A percentile compares a stretch with the other conserved stretches of the same genome.
phyloP scores from a whole-genome alignment of 2,888 invertebrate species.

The Drosophila lutescens region DNA sequence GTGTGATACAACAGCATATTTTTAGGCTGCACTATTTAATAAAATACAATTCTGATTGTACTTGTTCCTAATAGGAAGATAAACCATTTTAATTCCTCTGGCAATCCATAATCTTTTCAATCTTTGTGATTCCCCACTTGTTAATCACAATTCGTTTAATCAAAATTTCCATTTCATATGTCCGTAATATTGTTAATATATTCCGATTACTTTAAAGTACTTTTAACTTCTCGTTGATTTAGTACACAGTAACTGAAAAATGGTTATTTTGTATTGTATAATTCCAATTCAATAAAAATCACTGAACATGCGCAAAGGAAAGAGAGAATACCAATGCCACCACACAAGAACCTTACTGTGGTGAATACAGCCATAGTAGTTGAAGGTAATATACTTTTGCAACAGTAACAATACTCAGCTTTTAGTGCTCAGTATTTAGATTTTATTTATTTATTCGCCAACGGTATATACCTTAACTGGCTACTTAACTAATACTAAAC shows the following conservation, averaged over 20 bases:
- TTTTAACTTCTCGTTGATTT: neutral
- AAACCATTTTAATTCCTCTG: neutral
- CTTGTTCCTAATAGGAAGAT: neutral
- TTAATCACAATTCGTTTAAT: neutral
- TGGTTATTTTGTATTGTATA: constrained; percentile 70
- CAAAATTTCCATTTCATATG: neutral
- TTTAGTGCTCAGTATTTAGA: too few relatives aligned
- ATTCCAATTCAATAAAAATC: constrained; percentile 44
- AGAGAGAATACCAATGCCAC: neutral
- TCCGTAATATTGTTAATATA: constrained; percentile 1
- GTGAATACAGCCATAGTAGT: neutral
- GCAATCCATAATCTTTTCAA: neutral
- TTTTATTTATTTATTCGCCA: too few relatives aligned
- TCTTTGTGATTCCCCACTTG: constrained; percentile 1
- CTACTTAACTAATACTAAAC: too few relatives aligned
- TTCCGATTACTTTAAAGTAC: neutral
- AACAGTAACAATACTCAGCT: too few relatives aligned
- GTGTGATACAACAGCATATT: neutral
- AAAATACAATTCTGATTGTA: neutral
- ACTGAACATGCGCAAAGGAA: constrained; percentile 30
- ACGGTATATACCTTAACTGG: too few relatives aligned
- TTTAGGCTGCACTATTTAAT: neutral
- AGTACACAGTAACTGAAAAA: constrained; percentile 46
- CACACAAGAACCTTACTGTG: neutral
- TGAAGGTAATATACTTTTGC: neutral